Percentiles rank a stretch among this genome's conserved stretches.
phyloP scores from a whole-genome alignment of 2,888 invertebrate species.

The Oligia latruncula region DNA sequence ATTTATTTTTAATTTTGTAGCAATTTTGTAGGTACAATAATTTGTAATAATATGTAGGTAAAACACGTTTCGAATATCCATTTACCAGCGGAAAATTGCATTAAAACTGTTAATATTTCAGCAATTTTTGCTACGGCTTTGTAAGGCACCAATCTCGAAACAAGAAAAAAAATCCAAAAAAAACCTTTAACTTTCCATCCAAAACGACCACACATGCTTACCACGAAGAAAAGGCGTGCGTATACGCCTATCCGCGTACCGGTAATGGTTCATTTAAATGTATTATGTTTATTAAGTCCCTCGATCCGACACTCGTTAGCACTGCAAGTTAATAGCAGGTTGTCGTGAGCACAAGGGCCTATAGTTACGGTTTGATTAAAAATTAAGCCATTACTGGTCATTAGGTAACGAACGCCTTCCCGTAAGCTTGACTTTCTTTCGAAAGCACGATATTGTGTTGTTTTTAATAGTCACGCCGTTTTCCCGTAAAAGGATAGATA shows the following conservation, averaged over 20 bases:
- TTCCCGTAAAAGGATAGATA: slow-evolving; percentile 45
- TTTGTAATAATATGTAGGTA: not conserved
- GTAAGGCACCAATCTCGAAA: not conserved
- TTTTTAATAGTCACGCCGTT: slow-evolving; percentile 42
- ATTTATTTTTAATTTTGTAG: slow-evolving; percentile 8
- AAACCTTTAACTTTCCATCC: not conserved
- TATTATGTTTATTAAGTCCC: slow-evolving; percentile 54
- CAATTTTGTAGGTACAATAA: not conserved
- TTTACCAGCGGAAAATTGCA: not conserved
- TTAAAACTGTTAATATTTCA: not conserved
- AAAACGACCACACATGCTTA: slow-evolving; percentile 4
- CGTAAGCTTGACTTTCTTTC: slow-evolving; percentile 52
- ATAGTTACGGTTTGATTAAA: slow-evolving; percentile 74
- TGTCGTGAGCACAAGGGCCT: slow-evolving; percentile 68
- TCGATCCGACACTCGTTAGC: slow-evolving; percentile 60
- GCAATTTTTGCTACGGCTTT: not conserved
- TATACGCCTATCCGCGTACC: slow-evolving; percentile 22
- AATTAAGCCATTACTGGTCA: slow-evolving; percentile 79
- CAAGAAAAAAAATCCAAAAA: not conserved
- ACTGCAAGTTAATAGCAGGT: slow-evolving; percentile 72
- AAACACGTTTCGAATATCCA: not conserved
- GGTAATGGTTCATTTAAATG: slow-evolving; percentile 59
- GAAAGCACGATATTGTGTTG: slow-evolving; percentile 49
- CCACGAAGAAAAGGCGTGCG: slow-evolving; percentile 27
- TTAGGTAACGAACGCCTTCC: slow-evolving; percentile 65